These are phyloP conservation scores for Turnix velox DNA, from an alignment of 2,113 vertebrate genomes.

Conservation along the genomic window DNA sequence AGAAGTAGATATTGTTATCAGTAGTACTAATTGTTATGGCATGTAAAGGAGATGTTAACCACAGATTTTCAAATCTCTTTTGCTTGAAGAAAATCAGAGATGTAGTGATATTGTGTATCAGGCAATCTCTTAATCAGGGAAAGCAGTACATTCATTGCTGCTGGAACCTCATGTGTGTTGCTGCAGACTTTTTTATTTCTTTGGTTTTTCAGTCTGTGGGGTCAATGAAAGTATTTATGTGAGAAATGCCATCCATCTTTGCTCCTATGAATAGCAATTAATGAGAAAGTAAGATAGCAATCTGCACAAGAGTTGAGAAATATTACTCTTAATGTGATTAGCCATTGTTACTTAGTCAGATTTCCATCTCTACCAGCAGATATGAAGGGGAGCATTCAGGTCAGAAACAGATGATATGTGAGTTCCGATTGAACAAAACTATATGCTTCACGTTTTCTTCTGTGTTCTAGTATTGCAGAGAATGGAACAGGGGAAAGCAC, in stretches of 20 bases:
- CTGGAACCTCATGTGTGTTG: not conserved
- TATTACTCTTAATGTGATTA: slow-evolving; percentile 5
- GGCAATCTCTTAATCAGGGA: not conserved
- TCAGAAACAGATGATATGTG: not conserved
- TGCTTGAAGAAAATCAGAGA: not conserved
- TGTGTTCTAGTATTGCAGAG: not conserved
- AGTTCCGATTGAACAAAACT: not conserved
- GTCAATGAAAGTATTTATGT: not conserved
- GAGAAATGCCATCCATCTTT: not conserved
- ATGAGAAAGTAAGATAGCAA: not conserved
- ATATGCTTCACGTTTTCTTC: not conserved
- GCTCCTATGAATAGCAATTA: not conserved
- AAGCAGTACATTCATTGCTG: not conserved
- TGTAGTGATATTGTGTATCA: not conserved
- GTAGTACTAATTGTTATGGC: not conserved
- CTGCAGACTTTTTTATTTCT: not conserved
- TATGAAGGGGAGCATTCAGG: not conserved
- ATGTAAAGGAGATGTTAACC: not conserved
- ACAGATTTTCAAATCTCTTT: not conserved
- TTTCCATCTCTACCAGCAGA: not conserved
- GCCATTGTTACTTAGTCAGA: not conserved
- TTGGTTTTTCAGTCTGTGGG: not conserved
- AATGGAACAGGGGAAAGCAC: not conserved
- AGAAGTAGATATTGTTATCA: not conserved
- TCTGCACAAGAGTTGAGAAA: not conserved